Evolutionary conservation across 30 jellyfish, hydroid and myxozoan species (phyloP), one percentile per base, ranked within the genome.

Genomic region (Haliclystus octoradiatus): DNA sequence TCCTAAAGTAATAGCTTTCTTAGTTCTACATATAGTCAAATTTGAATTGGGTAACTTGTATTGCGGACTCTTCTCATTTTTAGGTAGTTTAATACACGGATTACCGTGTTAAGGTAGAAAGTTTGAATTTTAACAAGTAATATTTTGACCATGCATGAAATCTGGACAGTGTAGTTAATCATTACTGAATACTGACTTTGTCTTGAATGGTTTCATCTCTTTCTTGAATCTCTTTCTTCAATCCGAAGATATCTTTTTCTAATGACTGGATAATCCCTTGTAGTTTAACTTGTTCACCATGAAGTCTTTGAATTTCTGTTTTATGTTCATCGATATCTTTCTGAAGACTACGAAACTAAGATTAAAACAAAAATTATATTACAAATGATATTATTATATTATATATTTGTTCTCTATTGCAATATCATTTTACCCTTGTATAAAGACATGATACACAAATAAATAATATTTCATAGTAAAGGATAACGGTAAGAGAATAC

Each of bases 161-260:
- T n/a, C n/a, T n/a, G n/a, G n/a, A n/a, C n/a, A n/a, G n/a, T n/a
- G n/a, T n/a, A n/a, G n/a, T n/a, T n/a, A n/a, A n/a, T n/a, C n/a
- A n/a, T n/a, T n/a, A n/a, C n/a, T 40, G 57, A 19, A 62, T 2
- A 28, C 75, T 23, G 62, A 89, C 98, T 70, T 89, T 89, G 72
- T 89, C 98, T 62, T 89, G 98, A 31, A 89, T 89, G 15, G 98
- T 89, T 60, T 89, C 98, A 33, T 89, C 98, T 65, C 98, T 47
- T 73, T 89, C 98, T 67, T 89, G 95, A 9, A 89, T 89, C 62
- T 89, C 98, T 70, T 89, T 89, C 74, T 89, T 89, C 67, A 89
- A 75, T 22, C 95, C 95, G 63, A 78, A 81, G 30, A 89, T 89
- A 64, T 89, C 98, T 66, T 89, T 89, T 70, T 89, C 98, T 71